Base-by-base conservation (phyloP, 2,113 vertebrate genomes). In the Melanotaenia duboulayi region DNA sequence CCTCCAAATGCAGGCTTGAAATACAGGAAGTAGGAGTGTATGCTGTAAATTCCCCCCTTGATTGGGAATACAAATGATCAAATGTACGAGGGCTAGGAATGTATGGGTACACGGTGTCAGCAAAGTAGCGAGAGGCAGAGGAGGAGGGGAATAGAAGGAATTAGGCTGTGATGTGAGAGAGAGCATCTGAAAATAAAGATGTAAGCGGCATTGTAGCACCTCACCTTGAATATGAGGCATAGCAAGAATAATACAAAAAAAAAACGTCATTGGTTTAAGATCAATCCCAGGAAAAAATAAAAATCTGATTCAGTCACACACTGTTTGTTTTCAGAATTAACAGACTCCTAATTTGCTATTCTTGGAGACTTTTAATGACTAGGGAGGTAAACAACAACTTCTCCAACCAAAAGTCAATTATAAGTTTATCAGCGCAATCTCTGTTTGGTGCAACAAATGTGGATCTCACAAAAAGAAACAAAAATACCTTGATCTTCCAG, bases 331-430 rank as follows among this genome's bases (percentile, higher is more conserved):
- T 86, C 78, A 20, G 90, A 89, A 92, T 92, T 89, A 93, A 89
- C 90, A 86, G 56, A 86, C 86, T 87, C 86, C 90, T 93, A 92
- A 94, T 93, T 93, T 92, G 83, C 93, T 94, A 94, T 94, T 93
- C 92, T 93, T 92, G 90, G 94, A 88, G 86, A 80, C 85, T 92
- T 93, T 93, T 94, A 94, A 94, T 93, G 93, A 93, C 93, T 88
- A 81, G 87, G 58, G 58, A 75, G 70, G 91, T 87, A 94, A 94
- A 93, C 90, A 94, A 93, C 90, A 89, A 83, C 83, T 78, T 83
- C 80, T 63, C 74, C 79, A 82, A 88, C 83, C 85, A 84, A 91
- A 92, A 90, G 83, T 92, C 92, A 93, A 93, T 93, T 94, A 94
- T 88, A 94, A 92, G 82, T 88, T 89, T 90, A 93, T 89, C 89